A percentile compares a stretch with the other conserved stretches of the same genome.
Conservation (phyloP, 2,888 invertebrate species). For the Plagodis pulveraria region DNA sequence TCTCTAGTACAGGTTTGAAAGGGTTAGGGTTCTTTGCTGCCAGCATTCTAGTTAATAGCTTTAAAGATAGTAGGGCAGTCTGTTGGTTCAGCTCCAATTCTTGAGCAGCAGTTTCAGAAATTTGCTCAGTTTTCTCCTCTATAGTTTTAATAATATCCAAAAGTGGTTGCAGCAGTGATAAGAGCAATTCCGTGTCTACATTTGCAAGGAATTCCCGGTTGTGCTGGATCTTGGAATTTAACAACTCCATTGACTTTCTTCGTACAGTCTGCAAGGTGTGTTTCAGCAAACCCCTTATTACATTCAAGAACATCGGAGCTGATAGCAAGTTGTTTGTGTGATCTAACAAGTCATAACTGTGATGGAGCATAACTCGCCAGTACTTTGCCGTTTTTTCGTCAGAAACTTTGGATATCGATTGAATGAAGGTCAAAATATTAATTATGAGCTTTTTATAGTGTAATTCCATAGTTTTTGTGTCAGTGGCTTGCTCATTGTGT, state of each 20-base stretch:
- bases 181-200: slow-evolving; percentile 79
- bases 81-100: slow-evolving; percentile 91
- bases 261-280: slow-evolving; percentile 90
- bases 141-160: slow-evolving; percentile 85
- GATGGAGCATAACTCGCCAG: slow-evolving; percentile 92
- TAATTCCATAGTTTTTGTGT: slow-evolving; percentile 81
- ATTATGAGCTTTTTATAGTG: slow-evolving; percentile 89
- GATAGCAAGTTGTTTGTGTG: slow-evolving; percentile 92
- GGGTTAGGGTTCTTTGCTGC: slow-evolving; percentile 87
- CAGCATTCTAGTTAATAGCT: slow-evolving; percentile 91
- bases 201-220: slow-evolving; percentile 86
- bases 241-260: slow-evolving; percentile 92
- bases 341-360: slow-evolving; percentile 92
- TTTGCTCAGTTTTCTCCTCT: slow-evolving; percentile 61
- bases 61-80: slow-evolving; percentile 92
- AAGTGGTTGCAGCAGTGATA: slow-evolving; percentile 86
- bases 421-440: slow-evolving; percentile 87
- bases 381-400: slow-evolving; percentile 89
- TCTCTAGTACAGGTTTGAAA: slow-evolving; percentile 89
- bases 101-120: slow-evolving; percentile 66
- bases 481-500: slow-evolving; percentile 83
- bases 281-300: slow-evolving; percentile 89
- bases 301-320: slow-evolving; percentile 91
- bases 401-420: slow-evolving; percentile 86
- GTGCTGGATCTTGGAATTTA: slow-evolving; percentile 92